phyloP scores from a whole-genome alignment of 1,140 invertebrate species.

The Venustaconcha ellipsiformis region DNA sequence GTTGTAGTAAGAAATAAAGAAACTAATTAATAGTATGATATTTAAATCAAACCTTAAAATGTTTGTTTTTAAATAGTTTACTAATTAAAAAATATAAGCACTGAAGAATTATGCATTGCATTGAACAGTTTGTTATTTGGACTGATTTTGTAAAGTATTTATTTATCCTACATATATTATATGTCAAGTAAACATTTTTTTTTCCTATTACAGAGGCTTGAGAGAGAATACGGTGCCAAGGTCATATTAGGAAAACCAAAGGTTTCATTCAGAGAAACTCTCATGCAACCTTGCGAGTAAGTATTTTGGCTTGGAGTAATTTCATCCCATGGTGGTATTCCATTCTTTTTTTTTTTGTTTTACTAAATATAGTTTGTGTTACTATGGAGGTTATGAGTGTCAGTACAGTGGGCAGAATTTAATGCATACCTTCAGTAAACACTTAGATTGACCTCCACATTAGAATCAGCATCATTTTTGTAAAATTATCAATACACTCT shows the following conservation, averaged over 20 bases:
- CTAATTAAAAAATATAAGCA: not conserved
- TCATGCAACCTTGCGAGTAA: constrained; percentile 66
- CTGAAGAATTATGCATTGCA: not conserved
- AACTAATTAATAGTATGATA: not conserved
- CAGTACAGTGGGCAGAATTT: no score
- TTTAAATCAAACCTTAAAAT: no score
- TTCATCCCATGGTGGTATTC: no score
- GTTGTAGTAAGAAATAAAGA: no score
- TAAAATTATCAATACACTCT: no score
- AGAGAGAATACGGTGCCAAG: constrained; percentile 95
- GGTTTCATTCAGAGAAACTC: constrained; percentile 83
- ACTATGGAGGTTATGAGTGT: no score
- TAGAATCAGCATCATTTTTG: no score
- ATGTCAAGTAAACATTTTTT: not conserved
- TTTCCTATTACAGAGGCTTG: constrained; percentile 80
- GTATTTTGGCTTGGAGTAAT: constrained; percentile 20
- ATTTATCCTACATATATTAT: not conserved
- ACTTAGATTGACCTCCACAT: no score
- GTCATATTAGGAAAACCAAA: constrained; percentile 96
- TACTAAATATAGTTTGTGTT: no score
- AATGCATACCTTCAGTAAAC: no score
- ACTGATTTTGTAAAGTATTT: not conserved
- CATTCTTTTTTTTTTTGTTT: no score
- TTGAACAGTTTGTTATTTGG: not conserved
- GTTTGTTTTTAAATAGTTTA: constrained; percentile 3